Percentiles rank a stretch among this genome's conserved stretches.
phyloP scores from a whole-genome alignment of 2,888 invertebrate species.

The Synanthedon andrenaeformis region DNA sequence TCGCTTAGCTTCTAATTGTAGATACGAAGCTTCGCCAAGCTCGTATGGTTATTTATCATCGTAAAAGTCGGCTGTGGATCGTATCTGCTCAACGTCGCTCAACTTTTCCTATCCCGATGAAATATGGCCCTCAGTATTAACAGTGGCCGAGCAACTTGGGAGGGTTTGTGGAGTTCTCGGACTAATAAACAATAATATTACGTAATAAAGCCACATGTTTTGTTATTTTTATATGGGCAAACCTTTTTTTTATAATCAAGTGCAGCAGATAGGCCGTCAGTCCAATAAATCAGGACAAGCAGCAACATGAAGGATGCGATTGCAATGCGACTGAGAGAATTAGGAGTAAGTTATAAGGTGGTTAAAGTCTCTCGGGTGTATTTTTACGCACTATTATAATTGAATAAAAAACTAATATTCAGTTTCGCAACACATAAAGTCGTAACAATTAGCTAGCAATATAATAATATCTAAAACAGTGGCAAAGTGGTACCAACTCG shows the following conservation, averaged over 20 bases:
- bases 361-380: no score
- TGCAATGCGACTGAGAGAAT: no score
- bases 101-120: constrained; percentile 9
- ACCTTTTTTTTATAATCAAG: not conserved
- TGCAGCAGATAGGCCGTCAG: no score
- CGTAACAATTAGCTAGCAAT: no score
- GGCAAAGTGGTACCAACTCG: constrained; percentile 4
- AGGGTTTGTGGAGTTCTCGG: not conserved
- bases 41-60: constrained; percentile 7
- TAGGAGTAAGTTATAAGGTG: no score
- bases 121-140: constrained; percentile 7
- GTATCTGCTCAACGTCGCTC: constrained; percentile 8
- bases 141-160: constrained; percentile 1
- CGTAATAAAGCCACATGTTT: no score
- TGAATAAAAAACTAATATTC: no score
- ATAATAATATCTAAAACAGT: not conserved
- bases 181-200: not conserved
- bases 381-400: no score
- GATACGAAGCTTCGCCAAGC: not conserved
- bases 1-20: not conserved
- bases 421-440: no score
- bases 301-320: no score
- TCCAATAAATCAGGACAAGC: no score
- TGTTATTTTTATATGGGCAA: not conserved
- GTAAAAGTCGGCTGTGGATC: constrained; percentile 2